Base-by-base conservation (phyloP, 1,140 invertebrate genomes). In the Mactra quadrangularis region DNA sequence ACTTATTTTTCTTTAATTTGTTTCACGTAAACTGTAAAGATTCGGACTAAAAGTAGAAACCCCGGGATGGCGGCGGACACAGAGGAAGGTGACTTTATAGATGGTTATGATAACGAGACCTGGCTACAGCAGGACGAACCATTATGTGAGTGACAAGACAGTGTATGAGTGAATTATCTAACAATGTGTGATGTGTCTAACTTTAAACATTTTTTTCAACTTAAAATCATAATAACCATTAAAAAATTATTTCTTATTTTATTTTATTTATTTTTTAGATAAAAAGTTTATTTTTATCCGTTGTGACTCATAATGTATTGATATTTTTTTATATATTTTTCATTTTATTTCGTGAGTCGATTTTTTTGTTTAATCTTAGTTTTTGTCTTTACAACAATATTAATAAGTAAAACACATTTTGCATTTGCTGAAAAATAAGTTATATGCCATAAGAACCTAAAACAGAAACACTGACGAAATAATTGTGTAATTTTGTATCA, bases 31-130 rank as follows among this genome's bases (percentile, higher is more conserved):
- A 4, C 64, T 31, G 45, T 68, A 50, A 68, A 68, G 0, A 68
- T 68, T 68, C 64, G 64, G 64, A 68, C 64, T 68, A 68, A 68
- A 68, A n/a, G 64, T 7, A 68, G 45, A 68, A 68, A 68, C 45
- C 64, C 64, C 11, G 64, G 64, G 27, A 68, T 68, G 64, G 64
- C 64, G 22, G 64, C 31, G 64, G n/a, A n/a, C n/a, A 27, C 64
- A 1, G 64, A 68, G 64, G 64, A 68, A 15, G 64, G 64, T 13
- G 64, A 68, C 1, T 68, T 41, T 9, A 2, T 31, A 7, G 64
- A 68, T 17, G 41, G 64, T 50, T 68, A 68, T 25, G 64, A 68
- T 33, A 68, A 68, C 17, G 74, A 76, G 15, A 45, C 45, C 1
- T 76, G 74, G 74, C 38, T 76, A 22, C 38, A 64, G 19, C 57